Evolutionary conservation across 2,888 invertebrate genomes (phyloP).

Genomic region (Eupithecia inturbata): DNA sequence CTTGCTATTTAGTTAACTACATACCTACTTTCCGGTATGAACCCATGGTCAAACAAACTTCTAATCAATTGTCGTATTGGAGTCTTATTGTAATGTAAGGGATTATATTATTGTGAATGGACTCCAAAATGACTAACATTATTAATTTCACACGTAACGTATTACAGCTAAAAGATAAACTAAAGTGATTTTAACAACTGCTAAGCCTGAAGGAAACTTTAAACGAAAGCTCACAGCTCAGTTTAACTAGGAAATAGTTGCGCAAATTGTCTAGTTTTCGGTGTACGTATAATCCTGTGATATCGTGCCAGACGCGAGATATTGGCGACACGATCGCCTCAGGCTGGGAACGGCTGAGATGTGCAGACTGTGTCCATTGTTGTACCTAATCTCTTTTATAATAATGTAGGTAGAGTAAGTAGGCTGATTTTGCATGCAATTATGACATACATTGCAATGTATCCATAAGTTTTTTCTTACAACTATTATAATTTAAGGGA

Average conservation of each 20-base stretch:
- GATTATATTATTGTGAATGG: too few relatives aligned
- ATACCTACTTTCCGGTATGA: too few relatives aligned
- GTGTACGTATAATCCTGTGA: slow-evolving; percentile 53
- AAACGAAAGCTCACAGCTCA: slow-evolving; percentile 15
- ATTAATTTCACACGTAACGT: too few relatives aligned
- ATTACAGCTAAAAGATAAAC: neutral
- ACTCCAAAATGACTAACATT: too few relatives aligned
- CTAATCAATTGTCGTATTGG: too few relatives aligned
- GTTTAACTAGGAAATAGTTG: slow-evolving; percentile 45
- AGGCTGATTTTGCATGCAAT: too few relatives aligned
- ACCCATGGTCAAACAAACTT: too few relatives aligned
- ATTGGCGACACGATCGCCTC: slow-evolving; percentile 67
- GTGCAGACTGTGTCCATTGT: slow-evolving; percentile 44
- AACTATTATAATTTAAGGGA: too few relatives aligned
- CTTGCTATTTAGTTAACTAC: too few relatives aligned
- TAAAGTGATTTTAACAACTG: neutral
- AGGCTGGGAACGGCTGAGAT: slow-evolving; percentile 50
- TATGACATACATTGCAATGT: too few relatives aligned
- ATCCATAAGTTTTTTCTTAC: too few relatives aligned
- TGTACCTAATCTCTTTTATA: neutral
- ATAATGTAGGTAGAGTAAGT: neutral
- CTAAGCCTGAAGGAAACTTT: slow-evolving; percentile 3
- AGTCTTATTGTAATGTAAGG: too few relatives aligned
- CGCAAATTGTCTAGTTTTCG: slow-evolving; percentile 59
- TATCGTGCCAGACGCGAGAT: slow-evolving; percentile 62